Percentiles rank a stretch among this genome's conserved stretches.
Evolutionary conservation across 2,113 vertebrate genomes (phyloP).

Genomic region (Thermophis baileyi): DNA sequence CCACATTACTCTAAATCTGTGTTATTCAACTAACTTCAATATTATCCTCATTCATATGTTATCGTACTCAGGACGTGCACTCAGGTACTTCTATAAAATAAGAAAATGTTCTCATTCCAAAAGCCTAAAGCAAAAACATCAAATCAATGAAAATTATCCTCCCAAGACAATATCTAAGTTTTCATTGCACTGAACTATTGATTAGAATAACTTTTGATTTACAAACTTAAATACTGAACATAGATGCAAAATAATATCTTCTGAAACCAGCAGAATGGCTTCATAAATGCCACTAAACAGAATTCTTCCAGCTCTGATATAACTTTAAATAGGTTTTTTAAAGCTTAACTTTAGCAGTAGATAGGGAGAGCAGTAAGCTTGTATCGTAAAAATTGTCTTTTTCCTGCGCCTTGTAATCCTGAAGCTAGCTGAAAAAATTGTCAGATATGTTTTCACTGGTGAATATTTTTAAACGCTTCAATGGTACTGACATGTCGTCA

Average conservation of each 20-base stretch:
- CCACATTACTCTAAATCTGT: not conserved
- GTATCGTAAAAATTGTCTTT: not conserved
- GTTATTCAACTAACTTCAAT: not conserved
- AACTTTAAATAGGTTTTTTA: conserved; percentile 1
- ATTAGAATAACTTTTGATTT: not conserved
- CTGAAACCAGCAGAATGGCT: not conserved
- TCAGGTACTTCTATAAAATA: not conserved
- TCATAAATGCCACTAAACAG: not conserved
- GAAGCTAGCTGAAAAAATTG: not conserved
- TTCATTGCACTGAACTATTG: conserved; percentile 9
- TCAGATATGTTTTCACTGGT: not conserved
- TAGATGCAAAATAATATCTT: not conserved
- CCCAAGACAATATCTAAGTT: conserved; percentile 1
- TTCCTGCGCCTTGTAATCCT: not conserved
- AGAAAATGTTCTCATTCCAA: not conserved
- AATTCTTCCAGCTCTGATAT: not conserved
- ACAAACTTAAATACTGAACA: conserved; percentile 8
- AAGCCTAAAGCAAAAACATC: conserved; percentile 23
- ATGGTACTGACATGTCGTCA: not conserved
- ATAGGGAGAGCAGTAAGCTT: not conserved
- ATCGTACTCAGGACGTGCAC: not conserved
- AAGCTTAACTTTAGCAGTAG: not conserved
- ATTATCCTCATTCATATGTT: not conserved
- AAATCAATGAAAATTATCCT: conserved; percentile 22
- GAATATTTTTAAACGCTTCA: not conserved